Evolutionary conservation across 2,113 vertebrate species (phyloP).

Genomic region (Microcebus lehilahytsara): DNA sequence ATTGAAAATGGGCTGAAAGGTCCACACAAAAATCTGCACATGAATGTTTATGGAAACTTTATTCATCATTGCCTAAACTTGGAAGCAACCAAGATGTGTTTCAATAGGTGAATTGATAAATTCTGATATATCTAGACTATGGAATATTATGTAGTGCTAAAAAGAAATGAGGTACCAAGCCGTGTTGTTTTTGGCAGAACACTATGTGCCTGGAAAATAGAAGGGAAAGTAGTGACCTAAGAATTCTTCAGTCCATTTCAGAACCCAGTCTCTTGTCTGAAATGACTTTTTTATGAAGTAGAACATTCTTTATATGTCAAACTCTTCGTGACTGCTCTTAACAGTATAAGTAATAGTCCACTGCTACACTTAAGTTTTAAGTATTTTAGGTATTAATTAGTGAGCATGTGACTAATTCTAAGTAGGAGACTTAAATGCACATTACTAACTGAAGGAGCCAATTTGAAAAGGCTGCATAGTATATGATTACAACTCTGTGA

Average conservation of each 20-base stretch:
- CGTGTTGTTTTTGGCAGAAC: background rate
- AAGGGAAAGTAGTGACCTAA: background rate
- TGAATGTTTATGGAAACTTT: background rate
- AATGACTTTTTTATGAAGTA: background rate
- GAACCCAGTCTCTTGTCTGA: background rate
- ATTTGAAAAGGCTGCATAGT: background rate
- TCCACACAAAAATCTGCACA: background rate
- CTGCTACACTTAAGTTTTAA: background rate
- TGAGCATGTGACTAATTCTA: slow-evolving; percentile 41
- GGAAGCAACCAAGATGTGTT: background rate
- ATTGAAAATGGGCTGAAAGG: background rate
- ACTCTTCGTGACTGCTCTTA: background rate
- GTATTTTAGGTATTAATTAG: slow-evolving; percentile 39
- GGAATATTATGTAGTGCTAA: too few species aligned
- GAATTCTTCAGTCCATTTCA: background rate
- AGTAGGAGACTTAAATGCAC: background rate
- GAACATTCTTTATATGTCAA: background rate
- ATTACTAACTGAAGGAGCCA: background rate
- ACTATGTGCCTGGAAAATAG: background rate
- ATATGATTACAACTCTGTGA: background rate
- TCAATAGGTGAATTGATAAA: background rate
- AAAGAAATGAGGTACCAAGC: too few species aligned
- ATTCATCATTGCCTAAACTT: background rate
- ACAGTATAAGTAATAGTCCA: background rate
- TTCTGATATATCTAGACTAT: background rate